Evolutionary conservation across 2,797 vertebrate genomes (phyloP).

Genomic region (Rhinophrynus dorsalis): DNA sequence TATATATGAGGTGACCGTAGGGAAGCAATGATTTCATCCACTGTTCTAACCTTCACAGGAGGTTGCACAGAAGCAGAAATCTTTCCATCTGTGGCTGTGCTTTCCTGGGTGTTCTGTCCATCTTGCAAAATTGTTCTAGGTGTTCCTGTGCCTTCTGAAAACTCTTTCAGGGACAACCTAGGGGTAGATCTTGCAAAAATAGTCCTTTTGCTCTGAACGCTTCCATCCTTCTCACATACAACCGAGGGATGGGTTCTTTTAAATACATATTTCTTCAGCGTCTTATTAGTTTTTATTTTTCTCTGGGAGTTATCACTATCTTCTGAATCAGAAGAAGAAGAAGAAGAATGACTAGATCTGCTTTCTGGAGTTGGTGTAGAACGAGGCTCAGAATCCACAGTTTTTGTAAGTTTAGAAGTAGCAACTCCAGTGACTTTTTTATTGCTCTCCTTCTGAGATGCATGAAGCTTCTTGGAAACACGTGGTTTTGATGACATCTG

Average conservation of each 20-base stretch:
- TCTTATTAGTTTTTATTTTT: constrained; percentile 28
- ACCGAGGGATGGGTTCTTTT: not conserved
- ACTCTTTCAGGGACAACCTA: not conserved
- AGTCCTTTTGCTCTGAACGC: constrained; percentile 35
- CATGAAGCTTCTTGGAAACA: not conserved
- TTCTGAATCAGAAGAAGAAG: constrained; percentile 25
- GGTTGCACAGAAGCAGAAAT: constrained; percentile 26
- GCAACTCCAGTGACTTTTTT: constrained; percentile 1
- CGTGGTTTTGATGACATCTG: constrained; percentile 15
- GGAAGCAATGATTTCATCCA: constrained; percentile 70
- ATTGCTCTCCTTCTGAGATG: constrained; percentile 24
- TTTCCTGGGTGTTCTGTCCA: constrained; percentile 33
- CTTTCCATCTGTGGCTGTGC: constrained; percentile 19
- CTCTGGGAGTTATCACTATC: constrained; percentile 30
- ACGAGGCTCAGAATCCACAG: not conserved
- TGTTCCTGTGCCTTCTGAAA: constrained; percentile 34
- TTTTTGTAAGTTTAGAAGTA: not conserved
- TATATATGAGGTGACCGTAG: constrained; percentile 60
- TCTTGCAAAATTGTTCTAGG: constrained; percentile 32
- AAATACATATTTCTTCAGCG: constrained; percentile 21
- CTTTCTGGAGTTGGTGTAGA: constrained; percentile 21
- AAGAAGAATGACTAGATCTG: constrained; percentile 25
- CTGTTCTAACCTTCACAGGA: constrained; percentile 52
- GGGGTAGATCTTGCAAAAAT: too few relatives aligned
- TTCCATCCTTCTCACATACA: not conserved